Conservation (phyloP, 2,113 vertebrate species). For the Pitta sordida region DNA sequence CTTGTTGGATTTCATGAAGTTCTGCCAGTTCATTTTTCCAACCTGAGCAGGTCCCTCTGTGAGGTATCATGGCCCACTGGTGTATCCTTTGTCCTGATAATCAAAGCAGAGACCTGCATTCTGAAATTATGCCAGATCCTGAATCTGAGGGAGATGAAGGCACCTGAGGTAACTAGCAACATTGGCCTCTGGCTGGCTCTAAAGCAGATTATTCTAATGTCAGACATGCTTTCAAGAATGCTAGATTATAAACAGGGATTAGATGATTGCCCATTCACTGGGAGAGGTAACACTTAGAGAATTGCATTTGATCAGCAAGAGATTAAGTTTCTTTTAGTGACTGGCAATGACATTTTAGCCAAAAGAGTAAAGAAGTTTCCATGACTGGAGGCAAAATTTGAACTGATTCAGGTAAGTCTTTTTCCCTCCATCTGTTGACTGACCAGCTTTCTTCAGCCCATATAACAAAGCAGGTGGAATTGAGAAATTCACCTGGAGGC, state of each 20-base stretch:
- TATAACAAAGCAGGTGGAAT: neutral
- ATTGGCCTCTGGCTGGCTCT: neutral
- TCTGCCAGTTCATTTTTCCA: neutral
- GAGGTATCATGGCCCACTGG: neutral
- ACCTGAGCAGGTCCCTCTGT: neutral
- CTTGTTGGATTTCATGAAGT: neutral
- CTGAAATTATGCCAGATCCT: neutral
- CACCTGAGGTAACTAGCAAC: neutral
- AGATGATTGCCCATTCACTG: neutral
- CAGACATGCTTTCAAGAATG: neutral
- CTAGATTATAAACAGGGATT: neutral
- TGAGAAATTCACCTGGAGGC: neutral
- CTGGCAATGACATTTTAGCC: neutral
- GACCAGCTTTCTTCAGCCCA: neutral
- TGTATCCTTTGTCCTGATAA: neutral
- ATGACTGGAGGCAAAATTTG: neutral
- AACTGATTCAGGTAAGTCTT: neutral
- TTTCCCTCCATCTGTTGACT: neutral
- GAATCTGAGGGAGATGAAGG: neutral
- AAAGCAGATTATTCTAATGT: neutral
- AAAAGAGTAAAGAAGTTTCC: neutral
- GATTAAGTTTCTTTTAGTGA: neutral
- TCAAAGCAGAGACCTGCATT: neutral
- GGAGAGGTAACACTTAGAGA: neutral
- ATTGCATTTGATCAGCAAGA: neutral